phyloP scores from a whole-genome alignment of 1,140 invertebrate species.

The Ceratina calcarata region DNA sequence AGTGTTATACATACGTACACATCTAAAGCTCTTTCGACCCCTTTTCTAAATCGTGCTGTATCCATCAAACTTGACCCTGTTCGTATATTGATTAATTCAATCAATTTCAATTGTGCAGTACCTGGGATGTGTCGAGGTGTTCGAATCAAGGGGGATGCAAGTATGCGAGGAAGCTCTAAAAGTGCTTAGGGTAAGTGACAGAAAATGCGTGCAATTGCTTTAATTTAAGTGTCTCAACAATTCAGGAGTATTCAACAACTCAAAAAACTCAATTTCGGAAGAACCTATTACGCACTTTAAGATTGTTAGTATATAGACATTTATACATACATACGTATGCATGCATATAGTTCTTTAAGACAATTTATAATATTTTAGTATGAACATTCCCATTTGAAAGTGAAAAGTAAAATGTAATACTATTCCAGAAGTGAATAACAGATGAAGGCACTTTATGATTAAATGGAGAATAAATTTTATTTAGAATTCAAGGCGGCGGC shows the following conservation, averaged over 20 bases:
- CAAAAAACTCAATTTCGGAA: too few species aligned
- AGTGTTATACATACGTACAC: too few species aligned
- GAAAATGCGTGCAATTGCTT: background rate
- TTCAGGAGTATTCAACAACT: background rate
- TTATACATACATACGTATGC: too few species aligned
- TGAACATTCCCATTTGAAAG: constrained; percentile 57
- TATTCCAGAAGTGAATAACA: too few species aligned
- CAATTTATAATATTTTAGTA: constrained; percentile 33
- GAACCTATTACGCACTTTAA: background rate
- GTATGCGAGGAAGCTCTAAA: constrained; percentile 99
- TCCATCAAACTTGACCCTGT: background rate
- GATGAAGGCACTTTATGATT: too few species aligned
- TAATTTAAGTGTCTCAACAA: background rate
- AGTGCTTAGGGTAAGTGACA: constrained; percentile 89
- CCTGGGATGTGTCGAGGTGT: constrained; percentile 99
- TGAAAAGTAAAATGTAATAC: too few species aligned
- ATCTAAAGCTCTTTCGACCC: background rate
- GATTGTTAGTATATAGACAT: too few species aligned
- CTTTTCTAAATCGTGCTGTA: background rate
- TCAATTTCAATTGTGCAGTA: constrained; percentile 83
- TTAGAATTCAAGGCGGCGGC: constrained; percentile 92
- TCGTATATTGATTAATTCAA: background rate
- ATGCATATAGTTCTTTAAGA: constrained; percentile 13
- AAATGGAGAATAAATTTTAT: too few species aligned
- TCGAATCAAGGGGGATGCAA: constrained; percentile 99